These are phyloP conservation scores for Gephyroberyx darwinii DNA, from an alignment of 2,797 vertebrate genomes.

Conservation along the genomic window DNA sequence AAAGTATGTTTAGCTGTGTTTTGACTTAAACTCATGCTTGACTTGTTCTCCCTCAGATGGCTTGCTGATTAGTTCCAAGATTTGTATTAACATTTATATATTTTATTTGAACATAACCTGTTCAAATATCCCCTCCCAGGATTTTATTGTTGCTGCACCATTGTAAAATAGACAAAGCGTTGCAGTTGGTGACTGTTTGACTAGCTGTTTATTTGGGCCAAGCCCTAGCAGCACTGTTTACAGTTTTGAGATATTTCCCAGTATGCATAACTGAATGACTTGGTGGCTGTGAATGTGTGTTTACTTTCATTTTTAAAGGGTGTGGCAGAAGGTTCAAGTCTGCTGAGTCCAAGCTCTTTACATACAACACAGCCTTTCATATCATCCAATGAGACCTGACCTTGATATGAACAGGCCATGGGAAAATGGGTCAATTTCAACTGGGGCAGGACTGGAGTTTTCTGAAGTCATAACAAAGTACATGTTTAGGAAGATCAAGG, in stretches of 20 bases:
- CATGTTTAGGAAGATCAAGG: slow-evolving; percentile 48
- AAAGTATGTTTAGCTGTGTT: slow-evolving; percentile 1
- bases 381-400: slow-evolving; percentile 12
- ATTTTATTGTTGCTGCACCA: slow-evolving; percentile 10
- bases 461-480: slow-evolving; percentile 39
- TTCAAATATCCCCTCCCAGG: background rate
- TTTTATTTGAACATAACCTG: too few relatives aligned
- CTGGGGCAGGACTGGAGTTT: slow-evolving; percentile 23
- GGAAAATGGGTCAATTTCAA: slow-evolving; percentile 51
- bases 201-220: slow-evolving; percentile 4
- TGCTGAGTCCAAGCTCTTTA: background rate
- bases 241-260: slow-evolving; percentile 46
- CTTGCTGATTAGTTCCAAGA: background rate
- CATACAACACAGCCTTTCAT: slow-evolving; percentile 21
- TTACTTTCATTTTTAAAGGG: slow-evolving; percentile 28
- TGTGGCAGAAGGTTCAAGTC: slow-evolving; percentile 1
- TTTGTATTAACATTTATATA: background rate
- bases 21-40: background rate
- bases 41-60: background rate
- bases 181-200: slow-evolving; percentile 17
- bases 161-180: slow-evolving; percentile 14
- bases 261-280: slow-evolving; percentile 19
- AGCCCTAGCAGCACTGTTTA: slow-evolving; percentile 6
- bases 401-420: slow-evolving; percentile 20
- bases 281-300: slow-evolving; percentile 20